Base-by-base conservation (phyloP, 1,140 invertebrate species). In the Notospermus geniculatus region DNA sequence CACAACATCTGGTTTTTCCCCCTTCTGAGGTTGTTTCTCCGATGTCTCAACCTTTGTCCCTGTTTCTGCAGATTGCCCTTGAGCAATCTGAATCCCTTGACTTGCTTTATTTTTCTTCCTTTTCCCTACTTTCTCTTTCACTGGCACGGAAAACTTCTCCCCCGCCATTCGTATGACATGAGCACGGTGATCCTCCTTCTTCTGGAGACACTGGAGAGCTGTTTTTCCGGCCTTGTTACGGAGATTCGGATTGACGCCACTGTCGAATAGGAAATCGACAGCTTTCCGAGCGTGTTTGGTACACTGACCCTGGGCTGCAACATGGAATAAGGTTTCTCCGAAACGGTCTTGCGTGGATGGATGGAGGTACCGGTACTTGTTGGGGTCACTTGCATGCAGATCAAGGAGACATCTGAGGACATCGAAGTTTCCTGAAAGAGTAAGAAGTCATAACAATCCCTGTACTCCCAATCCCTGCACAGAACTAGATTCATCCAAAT, bases 261-360 rank as follows among this genome's bases (percentile, higher is more conserved):
- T 29, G 7, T 36, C 19, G 25, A 27, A 27, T n/a, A 60, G 54
- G 22, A 62, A 15, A 25, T 61, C 45, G 4, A 59, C 57, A 7
- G 55, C 60, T 32, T 59, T 41, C 17, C 58, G 39, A 23, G 55
- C 39, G 25, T 28, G 55, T 19, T 30, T n/a, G 2, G 54, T 50
- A 27, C 5, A 60, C n/a, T 27, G 22, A 22, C 15, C 60, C 1
- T 28, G 28, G 30, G 60, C 60, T 1, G 55, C 60, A 32, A 27
- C 19, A 32, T 62, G 60, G 41, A 59, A 62, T 28, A 62, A 28
- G 22, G 60, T 62, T 27, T 62, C 55, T n/a, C 60, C 60, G 22
- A 11, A n/a, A 15, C 55, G 4, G n/a, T 62, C 57, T 17, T 23
- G 58, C 7, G 29, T 25, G 7, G n/a, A 27, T 30, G 54, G 54